These are phyloP conservation scores for Ctenosaura bakeri DNA, from an alignment of 2,797 vertebrate species.

Conservation along the genomic window DNA sequence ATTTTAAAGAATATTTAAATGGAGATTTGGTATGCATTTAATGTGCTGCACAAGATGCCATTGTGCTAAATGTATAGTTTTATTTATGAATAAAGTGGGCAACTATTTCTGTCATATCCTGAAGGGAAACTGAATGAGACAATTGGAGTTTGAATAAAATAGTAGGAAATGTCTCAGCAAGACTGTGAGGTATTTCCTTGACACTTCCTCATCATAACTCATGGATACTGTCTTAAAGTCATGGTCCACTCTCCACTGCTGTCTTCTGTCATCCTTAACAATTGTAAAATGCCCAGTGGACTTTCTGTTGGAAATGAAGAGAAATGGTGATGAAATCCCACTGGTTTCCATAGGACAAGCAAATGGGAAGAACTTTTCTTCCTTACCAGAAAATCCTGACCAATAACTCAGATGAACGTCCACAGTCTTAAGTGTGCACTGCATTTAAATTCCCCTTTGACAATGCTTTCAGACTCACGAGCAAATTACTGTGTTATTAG, in stretches of 20 bases:
- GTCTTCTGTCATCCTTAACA: neutral
- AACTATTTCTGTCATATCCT: neutral
- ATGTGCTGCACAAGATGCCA: too few relatives aligned
- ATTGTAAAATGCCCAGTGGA: neutral
- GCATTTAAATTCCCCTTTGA: neutral
- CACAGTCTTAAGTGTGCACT: too few relatives aligned
- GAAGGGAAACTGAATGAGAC: neutral
- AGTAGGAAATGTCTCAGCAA: too few relatives aligned
- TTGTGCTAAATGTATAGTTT: neutral
- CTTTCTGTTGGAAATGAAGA: too few relatives aligned
- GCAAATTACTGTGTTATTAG: neutral
- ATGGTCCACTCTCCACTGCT: neutral
- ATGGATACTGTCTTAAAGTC: neutral
- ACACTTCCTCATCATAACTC: neutral
- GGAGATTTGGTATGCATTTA: too few relatives aligned
- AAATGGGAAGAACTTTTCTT: neutral
- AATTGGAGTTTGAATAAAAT: neutral
- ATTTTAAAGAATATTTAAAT: too few relatives aligned
- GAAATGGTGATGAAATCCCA: neutral
- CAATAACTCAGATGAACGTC: neutral
- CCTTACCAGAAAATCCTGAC: neutral
- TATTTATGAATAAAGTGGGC: neutral
- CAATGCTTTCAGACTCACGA: neutral
- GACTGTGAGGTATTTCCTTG: neutral
- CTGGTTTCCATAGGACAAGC: neutral